Base-by-base conservation (phyloP, 1,140 invertebrate genomes). In the Zaprionus africanus region DNA sequence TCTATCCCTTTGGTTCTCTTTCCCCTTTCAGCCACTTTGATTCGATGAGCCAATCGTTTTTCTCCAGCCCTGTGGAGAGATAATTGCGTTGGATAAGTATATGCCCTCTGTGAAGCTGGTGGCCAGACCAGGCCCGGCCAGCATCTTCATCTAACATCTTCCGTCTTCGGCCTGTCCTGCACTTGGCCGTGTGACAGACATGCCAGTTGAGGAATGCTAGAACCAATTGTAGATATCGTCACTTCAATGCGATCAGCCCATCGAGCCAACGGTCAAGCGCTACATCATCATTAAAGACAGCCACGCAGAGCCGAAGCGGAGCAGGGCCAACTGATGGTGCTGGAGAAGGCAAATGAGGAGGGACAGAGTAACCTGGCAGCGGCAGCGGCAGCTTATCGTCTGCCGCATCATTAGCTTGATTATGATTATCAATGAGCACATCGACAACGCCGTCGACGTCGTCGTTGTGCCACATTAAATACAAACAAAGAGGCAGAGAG, bases 371-470 rank as follows among this genome's bases (percentile, higher is more conserved):
- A 67, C 31, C 43, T 51, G 57, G 49, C 46, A 59, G 31, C 49
- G 43, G 34, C 31, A 36, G 26, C 57, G 49, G 53, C 51, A 77
- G 78, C 81, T 90, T 88, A 90, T 90, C 86, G 73, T 79, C 85
- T 74, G 82, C 76, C 72, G 85, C 86, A 79, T 90, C 86, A 90
- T 90, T 90, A 90, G 85, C 86, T 90, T 90, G 85, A 90, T 90
- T 90, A 90, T 90, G 81, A 85, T 90, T 90, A 90, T 90, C 85
- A 90, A 90, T 90, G 86, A 82, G 81, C 81, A 90, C 85, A 90
- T 85, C 76, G 79, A 73, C 69, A 73, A 56, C 66, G 73, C 57
- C 51, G 46, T 13, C 73, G 72, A 31, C 69, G 73, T 53, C 46
- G 60, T 31, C 15, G 56, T 56, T 57, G 49, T 62, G 70, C 79